Evolutionary conservation across 2,113 vertebrate genomes (phyloP).

Genomic region (Peromyscus polionotus): DNA sequence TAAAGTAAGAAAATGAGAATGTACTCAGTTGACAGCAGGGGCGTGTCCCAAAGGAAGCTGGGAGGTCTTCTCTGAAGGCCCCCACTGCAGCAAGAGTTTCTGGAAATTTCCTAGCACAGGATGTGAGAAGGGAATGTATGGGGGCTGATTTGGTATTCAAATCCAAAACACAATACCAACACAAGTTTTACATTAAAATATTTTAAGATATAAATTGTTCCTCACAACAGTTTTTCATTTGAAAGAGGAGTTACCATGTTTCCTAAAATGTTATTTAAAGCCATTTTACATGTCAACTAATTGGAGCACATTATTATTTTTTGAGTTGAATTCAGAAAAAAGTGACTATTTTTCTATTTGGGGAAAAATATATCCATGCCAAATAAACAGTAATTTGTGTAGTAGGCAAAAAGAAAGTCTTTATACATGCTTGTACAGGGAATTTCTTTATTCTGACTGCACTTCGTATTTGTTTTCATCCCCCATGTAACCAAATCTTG

Average conservation of each 20-base stretch:
- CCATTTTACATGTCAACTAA: constrained; percentile 65
- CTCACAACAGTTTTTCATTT: constrained; percentile 77
- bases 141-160: constrained; percentile 73
- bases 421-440: background rate
- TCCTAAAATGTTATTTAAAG: constrained; percentile 70
- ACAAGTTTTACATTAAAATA: constrained; percentile 83
- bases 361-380: constrained; percentile 25
- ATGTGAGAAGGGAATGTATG: constrained; percentile 71
- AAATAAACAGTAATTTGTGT: constrained; percentile 57
- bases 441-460: constrained; percentile 29
- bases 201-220: constrained; percentile 71
- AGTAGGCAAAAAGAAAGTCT: constrained; percentile 1
- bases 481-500: background rate
- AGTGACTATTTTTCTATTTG: constrained; percentile 61
- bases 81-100: constrained; percentile 48
- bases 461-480: constrained; percentile 35
- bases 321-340: constrained; percentile 59
- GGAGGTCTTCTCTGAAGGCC: constrained; percentile 73
- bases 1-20: constrained; percentile 60
- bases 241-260: constrained; percentile 59
- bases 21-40: constrained; percentile 39
- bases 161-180: constrained; percentile 71
- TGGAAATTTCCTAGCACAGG: constrained; percentile 78
- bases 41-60: constrained; percentile 70
- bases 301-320: constrained; percentile 57